phyloP scores from a whole-genome alignment of 2,113 vertebrate genomes.

The Petromus typicus region DNA sequence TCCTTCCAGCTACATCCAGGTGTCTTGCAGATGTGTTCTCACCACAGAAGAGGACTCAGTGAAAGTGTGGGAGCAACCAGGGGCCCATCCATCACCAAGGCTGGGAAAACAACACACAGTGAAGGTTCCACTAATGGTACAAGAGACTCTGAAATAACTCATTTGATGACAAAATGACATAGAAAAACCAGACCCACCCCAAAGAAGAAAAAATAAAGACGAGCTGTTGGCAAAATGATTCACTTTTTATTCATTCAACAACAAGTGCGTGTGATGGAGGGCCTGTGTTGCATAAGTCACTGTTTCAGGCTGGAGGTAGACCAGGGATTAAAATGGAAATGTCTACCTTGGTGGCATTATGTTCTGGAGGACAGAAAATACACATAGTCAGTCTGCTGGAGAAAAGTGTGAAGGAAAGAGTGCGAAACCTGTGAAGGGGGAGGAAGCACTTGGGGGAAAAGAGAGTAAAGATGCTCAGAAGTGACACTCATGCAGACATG shows the following conservation, averaged over 20 bases:
- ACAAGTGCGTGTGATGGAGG: not conserved
- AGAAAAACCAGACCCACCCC: not conserved
- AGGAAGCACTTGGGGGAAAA: not conserved
- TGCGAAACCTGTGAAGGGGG: not conserved
- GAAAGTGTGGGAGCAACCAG: constrained; percentile 43
- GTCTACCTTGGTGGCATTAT: not conserved
- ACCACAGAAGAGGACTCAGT: not conserved
- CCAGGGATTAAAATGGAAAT: not conserved
- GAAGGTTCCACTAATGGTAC: not conserved
- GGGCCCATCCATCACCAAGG: not conserved
- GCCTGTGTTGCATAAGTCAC: not conserved
- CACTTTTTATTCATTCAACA: constrained; percentile 8
- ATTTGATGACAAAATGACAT: not conserved
- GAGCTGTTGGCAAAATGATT: not conserved
- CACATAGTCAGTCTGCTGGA: not conserved
- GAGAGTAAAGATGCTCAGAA: not conserved
- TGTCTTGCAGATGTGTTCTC: constrained; percentile 65
- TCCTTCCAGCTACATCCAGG: constrained; percentile 38
- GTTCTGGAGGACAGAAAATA: constrained; percentile 23
- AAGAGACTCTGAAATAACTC: not conserved
- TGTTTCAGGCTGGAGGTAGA: not conserved
- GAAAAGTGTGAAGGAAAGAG: not conserved
- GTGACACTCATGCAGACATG: not conserved
- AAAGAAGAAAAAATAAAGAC: not conserved
- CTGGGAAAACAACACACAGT: not conserved